phyloP scores from a whole-genome alignment of 2,888 invertebrate species.

The Nipponacmea schrenckii region DNA sequence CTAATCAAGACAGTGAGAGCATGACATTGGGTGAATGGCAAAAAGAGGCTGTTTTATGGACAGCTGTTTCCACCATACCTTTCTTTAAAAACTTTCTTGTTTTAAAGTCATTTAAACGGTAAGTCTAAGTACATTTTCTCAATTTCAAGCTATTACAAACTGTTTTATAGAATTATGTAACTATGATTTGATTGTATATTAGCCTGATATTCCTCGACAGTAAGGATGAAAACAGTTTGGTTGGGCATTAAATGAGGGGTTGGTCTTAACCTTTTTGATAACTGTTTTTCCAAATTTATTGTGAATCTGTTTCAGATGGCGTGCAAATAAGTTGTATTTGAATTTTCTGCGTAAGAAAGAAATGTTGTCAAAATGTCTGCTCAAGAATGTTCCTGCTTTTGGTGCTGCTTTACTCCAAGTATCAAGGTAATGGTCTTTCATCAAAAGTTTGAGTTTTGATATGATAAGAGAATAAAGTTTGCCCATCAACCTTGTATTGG shows the following conservation, averaged over 20 bases:
- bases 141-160: too few species aligned
- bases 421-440: constrained; percentile 37
- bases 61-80: constrained; percentile 59
- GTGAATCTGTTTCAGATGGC: constrained; percentile 57
- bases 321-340: constrained; percentile 51
- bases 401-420: constrained; percentile 62
- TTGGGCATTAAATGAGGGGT: too few species aligned
- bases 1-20: constrained; percentile 58
- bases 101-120: constrained; percentile 62
- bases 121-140: too few species aligned
- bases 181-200: not conserved
- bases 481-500: too few species aligned
- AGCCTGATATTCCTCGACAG: not conserved
- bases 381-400: constrained; percentile 58
- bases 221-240: too few species aligned
- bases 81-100: constrained; percentile 65
- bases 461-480: too few species aligned
- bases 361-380: constrained; percentile 38
- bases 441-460: not conserved
- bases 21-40: constrained; percentile 64
- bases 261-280: too few species aligned
- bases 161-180: not conserved
- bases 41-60: constrained; percentile 64
- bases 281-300: too few species aligned
- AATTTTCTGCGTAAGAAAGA: constrained; percentile 51